Evolutionary conservation across 2,113 vertebrate species (phyloP), one percentile per base, ranked within the genome.

Genomic region (Acanthisitta chloris): DNA sequence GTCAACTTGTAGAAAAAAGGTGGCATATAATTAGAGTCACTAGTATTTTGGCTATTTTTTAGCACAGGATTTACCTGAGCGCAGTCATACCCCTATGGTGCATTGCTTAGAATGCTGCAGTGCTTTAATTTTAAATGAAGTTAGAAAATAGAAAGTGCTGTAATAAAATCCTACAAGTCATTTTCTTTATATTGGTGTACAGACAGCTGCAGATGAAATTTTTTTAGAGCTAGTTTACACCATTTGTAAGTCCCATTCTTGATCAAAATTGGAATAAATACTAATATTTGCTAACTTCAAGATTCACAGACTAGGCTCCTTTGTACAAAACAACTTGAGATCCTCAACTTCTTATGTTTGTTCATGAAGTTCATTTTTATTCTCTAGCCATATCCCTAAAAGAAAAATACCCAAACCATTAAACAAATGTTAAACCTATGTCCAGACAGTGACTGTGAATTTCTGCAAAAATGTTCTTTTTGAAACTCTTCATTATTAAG

Each of bases 401-500:
- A n/a, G n/a, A n/a, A 96, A 91, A 77, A 83, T 0, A 0, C 4
- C 11, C 48, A 43, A 80, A 46, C 17, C 34, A 40, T 54, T 70
- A 85, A 77, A 65, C 7, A 55, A 90, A 52, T 26, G 4, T 64
- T 43, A 76, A 17, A 79, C 36, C 61, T 82, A 18, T 58, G 48
- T 79, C 61, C 72, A 80, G 71, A 77, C 13, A 3, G 38, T 70
- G 95, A 95, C 45, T 94, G 65, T 90, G 87, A 96, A 96, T n/a
- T 91, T 93, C 71, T 95, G 94, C 72, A 86, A n/a, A 73, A 78
- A 34, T 64, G 74, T 48, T 91, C 33, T 81, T 88, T 89, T 94
- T 90, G 57, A 97, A 95, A 67, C 62, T 95, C 82, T 96, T 97
- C 80, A 46, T 96, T 97, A 86, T 95, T 94, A 94, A 95, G 76